Base-by-base conservation (phyloP, 92 coral and sea anemone genomes). In the Porites divaricata region DNA sequence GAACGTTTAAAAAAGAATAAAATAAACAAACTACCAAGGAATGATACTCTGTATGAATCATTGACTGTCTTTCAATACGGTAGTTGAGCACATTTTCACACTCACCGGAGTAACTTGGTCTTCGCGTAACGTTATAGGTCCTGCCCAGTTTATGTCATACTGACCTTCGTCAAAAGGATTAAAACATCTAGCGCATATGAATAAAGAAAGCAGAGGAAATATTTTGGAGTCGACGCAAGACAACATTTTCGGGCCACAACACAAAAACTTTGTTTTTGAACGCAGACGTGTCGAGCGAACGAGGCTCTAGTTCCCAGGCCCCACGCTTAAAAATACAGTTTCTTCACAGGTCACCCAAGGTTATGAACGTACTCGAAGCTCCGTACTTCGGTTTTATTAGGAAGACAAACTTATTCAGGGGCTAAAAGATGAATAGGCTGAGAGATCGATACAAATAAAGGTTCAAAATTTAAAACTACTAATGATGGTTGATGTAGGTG, bases 81-180 rank as follows among this genome's bases (percentile, higher is more conserved):
- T 17, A 50, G 90, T 69, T 63, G 59, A 25, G 71, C 81, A 77
- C 45, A 69, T 68, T 53, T 72, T 19, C 24, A 61, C 73, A 86
- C 95, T 75, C 74, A 94, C 95, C 78, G 84, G 81, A 62, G 91
- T 73, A 2, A 92, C 95, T 86, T 96, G 99, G 11, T 92, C 95
- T 81, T 93, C 93, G 16, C 95, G 89, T 24, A 94, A 80, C 48
- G 88, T 70, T 19, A 91, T 81, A 2, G 99, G 99, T 70, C 99
- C 99, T 49, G 92, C 93, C 99, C 99, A 96, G 71, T 81, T 91
- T 53, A 96, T 91, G 71, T 93, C 99, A 79, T 92, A 96, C 74
- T 90, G 85, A 22, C 92, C 83, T 77, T 96, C 99, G 76, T 96
- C 92, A 77, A 96, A 96, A 49, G 95, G 75, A 45, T 96, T 91